Evolutionary conservation across 1,140 invertebrate species (phyloP).

Genomic region (Ditylenchus dipsaci): DNA sequence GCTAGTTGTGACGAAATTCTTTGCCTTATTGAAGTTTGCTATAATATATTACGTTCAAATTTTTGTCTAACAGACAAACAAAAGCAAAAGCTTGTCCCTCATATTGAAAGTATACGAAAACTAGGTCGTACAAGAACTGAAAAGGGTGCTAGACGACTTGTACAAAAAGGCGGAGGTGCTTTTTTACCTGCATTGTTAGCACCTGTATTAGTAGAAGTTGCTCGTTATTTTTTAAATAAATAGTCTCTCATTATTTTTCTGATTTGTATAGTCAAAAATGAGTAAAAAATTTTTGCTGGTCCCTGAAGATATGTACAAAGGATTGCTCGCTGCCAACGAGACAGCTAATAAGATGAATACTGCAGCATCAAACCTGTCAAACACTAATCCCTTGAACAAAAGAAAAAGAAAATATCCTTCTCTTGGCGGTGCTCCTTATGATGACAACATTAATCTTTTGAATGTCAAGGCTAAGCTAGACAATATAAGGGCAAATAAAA

Average conservation of each 20-base stretch:
- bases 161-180: conserved; percentile 14
- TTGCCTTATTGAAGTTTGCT: conserved; percentile 7
- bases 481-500: conserved; percentile 4
- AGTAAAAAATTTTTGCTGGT: conserved; percentile 18
- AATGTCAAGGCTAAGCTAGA: conserved; percentile 1
- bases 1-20: not conserved
- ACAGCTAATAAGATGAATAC: no score
- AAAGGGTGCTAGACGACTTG: not conserved
- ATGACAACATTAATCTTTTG: not conserved
- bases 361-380: no score
- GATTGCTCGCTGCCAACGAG: no score
- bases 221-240: conserved; percentile 12
- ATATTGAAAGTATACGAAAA: conserved; percentile 2
- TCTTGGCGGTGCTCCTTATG: not conserved
- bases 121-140: not conserved
- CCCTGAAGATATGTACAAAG: conserved; percentile 16
- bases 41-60: conserved; percentile 2
- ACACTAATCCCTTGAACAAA: no score
- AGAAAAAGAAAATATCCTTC: not conserved
- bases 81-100: conserved; percentile 3
- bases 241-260: no score
- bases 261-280: no score
- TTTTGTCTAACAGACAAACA: conserved; percentile 11
- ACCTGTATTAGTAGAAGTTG: conserved; percentile 15
- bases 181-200: conserved; percentile 21